Evolutionary conservation across 2,888 invertebrate genomes (phyloP).

Genomic region (Hypomecis punctinalis): DNA sequence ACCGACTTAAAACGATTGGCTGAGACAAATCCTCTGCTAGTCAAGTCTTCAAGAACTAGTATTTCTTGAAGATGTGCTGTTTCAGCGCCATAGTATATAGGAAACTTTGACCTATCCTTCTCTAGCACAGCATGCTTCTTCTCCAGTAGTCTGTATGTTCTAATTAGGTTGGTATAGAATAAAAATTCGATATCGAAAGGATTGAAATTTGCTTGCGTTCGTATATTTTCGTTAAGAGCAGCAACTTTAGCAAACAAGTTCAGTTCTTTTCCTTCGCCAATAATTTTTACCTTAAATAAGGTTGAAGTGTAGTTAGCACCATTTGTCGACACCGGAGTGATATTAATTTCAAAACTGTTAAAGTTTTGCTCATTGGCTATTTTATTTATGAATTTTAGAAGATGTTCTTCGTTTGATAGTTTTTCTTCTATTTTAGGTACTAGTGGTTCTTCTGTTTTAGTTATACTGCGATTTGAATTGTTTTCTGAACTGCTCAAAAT

Average conservation of each 20-base stretch:
- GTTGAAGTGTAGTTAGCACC: conserved; percentile 13
- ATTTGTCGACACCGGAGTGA: background rate
- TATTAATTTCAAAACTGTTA: background rate
- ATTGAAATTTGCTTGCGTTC: background rate
- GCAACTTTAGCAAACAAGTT: conserved; percentile 12
- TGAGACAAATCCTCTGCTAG: conserved; percentile 46
- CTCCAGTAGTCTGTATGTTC: conserved; percentile 46
- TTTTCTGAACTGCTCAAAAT: background rate
- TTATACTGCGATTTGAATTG: background rate
- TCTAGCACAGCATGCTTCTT: conserved; percentile 48
- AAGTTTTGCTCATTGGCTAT: background rate
- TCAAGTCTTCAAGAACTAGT: conserved; percentile 60
- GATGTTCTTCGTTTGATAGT: background rate
- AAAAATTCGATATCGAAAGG: background rate
- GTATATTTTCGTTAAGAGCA: background rate
- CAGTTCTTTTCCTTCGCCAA: background rate
- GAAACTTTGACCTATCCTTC: conserved; percentile 48
- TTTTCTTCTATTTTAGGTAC: background rate
- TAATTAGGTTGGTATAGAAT: conserved; percentile 13
- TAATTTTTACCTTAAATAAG: background rate
- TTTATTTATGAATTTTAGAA: background rate
- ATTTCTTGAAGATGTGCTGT: conserved; percentile 43
- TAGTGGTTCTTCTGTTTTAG: background rate
- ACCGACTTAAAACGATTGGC: conserved; percentile 50
- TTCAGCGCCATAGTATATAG: conserved; percentile 53